Conservation (phyloP, 1,140 invertebrate species). For the Scylla paramamosain region DNA sequence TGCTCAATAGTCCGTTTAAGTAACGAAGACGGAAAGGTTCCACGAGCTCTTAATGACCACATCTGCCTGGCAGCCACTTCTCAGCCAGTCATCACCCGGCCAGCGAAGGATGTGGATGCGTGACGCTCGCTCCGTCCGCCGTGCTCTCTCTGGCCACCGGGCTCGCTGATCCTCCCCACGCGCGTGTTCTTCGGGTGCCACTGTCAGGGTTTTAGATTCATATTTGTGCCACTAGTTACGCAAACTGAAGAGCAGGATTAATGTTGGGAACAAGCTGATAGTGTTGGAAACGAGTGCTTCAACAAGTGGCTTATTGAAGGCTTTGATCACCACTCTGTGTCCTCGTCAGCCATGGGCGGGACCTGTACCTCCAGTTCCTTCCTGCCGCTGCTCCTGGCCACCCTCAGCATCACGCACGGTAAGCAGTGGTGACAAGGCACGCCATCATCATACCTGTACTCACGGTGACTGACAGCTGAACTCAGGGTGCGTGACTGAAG, state of each 20-base stretch:
- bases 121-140: not conserved
- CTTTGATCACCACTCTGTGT: not conserved
- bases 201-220: not conserved
- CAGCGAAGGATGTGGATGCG: not conserved
- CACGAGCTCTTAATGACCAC: not conserved
- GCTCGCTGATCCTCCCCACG: not conserved
- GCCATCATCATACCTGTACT: not conserved
- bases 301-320: not conserved
- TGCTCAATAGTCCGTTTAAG: not conserved
- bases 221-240: not conserved
- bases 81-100: slow-evolving; percentile 8
- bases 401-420: slow-evolving; percentile 1
- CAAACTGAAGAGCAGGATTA: not conserved
- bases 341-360: not conserved
- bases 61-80: not conserved
- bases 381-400: not conserved
- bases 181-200: not conserved
- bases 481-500: not conserved
- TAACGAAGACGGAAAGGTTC: not conserved
- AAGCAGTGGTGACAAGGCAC: not conserved
- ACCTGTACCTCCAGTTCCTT: not conserved
- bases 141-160: not conserved
- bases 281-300: slow-evolving; percentile 20
- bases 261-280: not conserved
- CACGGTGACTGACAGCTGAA: not conserved